Evolutionary conservation across 2,113 vertebrate genomes (phyloP).

Genomic region (Aphyosemion australe): DNA sequence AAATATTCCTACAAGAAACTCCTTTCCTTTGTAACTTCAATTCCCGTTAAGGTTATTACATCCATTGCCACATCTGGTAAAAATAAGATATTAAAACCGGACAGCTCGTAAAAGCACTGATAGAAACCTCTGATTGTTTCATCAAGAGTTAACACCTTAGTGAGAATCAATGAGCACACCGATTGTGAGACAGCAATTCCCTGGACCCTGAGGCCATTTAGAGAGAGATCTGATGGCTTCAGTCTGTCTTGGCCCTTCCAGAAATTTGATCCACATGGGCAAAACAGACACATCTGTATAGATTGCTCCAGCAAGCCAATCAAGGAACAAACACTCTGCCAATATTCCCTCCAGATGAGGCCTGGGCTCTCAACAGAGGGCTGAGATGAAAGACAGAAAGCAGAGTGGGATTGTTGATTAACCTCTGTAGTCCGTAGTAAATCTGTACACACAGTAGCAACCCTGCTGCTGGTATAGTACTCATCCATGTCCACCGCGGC

Average conservation of each 20-base stretch:
- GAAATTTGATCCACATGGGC: slow-evolving; percentile 66
- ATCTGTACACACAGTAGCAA: slow-evolving; percentile 59
- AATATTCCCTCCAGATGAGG: slow-evolving; percentile 72
- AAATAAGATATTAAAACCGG: slow-evolving; percentile 27
- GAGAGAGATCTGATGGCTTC: slow-evolving; percentile 64
- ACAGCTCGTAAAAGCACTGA: slow-evolving; percentile 35
- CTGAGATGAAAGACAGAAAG: slow-evolving; percentile 63
- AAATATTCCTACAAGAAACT: neutral
- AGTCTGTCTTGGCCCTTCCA: slow-evolving; percentile 51
- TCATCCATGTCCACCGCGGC: slow-evolving; percentile 51
- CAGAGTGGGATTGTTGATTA: slow-evolving; percentile 67
- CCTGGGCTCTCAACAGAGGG: slow-evolving; percentile 51
- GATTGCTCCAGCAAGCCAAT: slow-evolving; percentile 70
- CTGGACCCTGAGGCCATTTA: slow-evolving; percentile 58
- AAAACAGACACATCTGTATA: slow-evolving; percentile 71
- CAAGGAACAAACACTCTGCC: slow-evolving; percentile 73
- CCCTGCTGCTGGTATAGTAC: slow-evolving; percentile 28
- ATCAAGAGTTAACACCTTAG: slow-evolving; percentile 44
- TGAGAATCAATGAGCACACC: slow-evolving; percentile 52
- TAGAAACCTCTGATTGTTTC: slow-evolving; percentile 34
- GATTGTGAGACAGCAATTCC: slow-evolving; percentile 34
- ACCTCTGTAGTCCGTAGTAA: slow-evolving; percentile 63
- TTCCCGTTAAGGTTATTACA: neutral
- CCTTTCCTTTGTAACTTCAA: neutral
- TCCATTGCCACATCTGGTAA: neutral